These are phyloP conservation scores for Eunapius fragilis DNA, from an alignment of 37 sponge, comb jelly and placozoan species.

Conservation along the genomic window DNA sequence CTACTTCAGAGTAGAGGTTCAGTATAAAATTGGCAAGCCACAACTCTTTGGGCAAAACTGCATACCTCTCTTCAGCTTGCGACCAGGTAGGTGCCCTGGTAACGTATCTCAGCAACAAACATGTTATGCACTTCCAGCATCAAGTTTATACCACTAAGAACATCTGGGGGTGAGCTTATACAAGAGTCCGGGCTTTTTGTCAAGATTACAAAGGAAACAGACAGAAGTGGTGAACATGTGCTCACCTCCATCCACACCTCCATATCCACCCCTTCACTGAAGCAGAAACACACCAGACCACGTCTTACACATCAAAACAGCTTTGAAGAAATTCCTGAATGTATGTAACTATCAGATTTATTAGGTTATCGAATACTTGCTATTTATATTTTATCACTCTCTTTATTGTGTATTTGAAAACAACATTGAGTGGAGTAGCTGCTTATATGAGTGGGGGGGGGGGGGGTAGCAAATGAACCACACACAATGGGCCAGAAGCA, in stretches of 20 bases:
- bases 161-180: conserved; percentile 58
- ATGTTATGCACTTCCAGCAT: conserved; percentile 18
- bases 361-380: too few relatives aligned
- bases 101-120: not conserved
- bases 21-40: not conserved
- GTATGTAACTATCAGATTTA: not conserved
- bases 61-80: conserved; percentile 56
- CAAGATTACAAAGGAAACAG: conserved; percentile 23
- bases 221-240: not conserved
- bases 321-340: not conserved
- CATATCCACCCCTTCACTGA: not conserved
- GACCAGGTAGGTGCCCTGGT: not conserved
- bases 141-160: conserved; percentile 66
- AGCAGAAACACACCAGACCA: not conserved
- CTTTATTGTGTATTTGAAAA: too few relatives aligned
- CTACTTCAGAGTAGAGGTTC: conserved; percentile 63
- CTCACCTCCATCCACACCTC: not conserved
- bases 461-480: too few relatives aligned
- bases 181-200: conserved; percentile 75
- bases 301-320: not conserved
- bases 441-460: too few relatives aligned
- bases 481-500: too few relatives aligned
- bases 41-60: conserved; percentile 73
- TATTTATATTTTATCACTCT: too few relatives aligned
- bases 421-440: too few relatives aligned